Evolutionary conservation across 2,797 vertebrate species (phyloP).

Genomic region (Amazonetta brasiliensis): DNA sequence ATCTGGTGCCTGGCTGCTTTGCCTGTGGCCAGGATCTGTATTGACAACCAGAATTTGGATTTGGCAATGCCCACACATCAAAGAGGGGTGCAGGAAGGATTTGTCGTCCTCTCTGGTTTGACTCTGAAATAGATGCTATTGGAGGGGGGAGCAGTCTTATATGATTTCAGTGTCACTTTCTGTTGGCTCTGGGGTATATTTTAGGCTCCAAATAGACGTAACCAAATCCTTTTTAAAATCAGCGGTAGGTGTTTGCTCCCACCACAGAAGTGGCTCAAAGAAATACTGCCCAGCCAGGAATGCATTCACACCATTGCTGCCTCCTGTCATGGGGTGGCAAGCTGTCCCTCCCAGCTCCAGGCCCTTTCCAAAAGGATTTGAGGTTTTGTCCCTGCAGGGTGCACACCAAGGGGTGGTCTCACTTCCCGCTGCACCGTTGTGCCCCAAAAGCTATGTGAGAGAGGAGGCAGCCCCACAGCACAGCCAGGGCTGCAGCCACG

Average conservation of each 20-base stretch:
- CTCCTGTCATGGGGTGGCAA: fast-evolving
- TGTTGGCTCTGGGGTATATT: not conserved
- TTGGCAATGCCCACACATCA: not conserved
- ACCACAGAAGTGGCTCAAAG: not conserved
- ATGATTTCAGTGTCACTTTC: not conserved
- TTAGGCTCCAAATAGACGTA: not conserved
- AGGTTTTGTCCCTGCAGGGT: not conserved
- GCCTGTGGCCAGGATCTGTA: not conserved
- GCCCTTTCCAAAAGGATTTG: not conserved
- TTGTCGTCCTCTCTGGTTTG: fast-evolving
- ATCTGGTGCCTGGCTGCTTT: not conserved
- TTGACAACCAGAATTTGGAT: not conserved
- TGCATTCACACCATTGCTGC: not conserved
- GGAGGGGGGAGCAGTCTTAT: not conserved
- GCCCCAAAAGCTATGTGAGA: not conserved
- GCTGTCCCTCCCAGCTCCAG: not conserved
- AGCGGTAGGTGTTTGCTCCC: not conserved
- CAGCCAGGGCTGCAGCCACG: not conserved
- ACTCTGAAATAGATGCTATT: not conserved
- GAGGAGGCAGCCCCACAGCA: not conserved
- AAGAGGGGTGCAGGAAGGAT: not conserved
- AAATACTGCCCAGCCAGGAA: not conserved
- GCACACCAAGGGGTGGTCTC: not conserved
- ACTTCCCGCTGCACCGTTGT: fast-evolving
- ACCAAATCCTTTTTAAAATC: not conserved